phyloP scores from a whole-genome alignment of 2,888 invertebrate species.

The Caenorhabditis afra region DNA sequence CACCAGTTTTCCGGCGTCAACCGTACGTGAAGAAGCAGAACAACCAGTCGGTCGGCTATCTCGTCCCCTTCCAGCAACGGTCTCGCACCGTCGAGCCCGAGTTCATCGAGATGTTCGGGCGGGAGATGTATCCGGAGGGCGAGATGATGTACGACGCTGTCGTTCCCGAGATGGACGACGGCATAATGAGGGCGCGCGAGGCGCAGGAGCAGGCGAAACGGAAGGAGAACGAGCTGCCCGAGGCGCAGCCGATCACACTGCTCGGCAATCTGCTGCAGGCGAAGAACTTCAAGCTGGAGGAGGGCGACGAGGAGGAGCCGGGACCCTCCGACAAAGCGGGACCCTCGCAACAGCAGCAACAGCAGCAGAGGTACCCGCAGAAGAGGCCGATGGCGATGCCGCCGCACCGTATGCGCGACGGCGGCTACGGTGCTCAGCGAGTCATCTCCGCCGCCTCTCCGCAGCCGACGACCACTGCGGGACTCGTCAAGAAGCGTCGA shows the following conservation, averaged over 20 bases:
- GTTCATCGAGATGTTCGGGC: conserved; percentile 59
- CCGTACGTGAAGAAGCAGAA: conserved; percentile 65
- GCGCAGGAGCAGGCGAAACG: conserved; percentile 15
- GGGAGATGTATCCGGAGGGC: conserved; percentile 8
- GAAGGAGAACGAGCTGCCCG: conserved; percentile 12
- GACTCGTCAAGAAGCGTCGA: conserved; percentile 39
- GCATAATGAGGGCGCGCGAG: conserved; percentile 27
- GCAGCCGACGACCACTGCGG: conserved; percentile 37
- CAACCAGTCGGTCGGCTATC: conserved; percentile 55
- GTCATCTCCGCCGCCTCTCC: conserved; percentile 11
- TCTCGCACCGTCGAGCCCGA: conserved; percentile 54
- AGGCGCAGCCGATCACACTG: conserved; percentile 43
- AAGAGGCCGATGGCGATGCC: conserved; percentile 22
- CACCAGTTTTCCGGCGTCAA: conserved; percentile 64
- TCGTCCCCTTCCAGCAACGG: conserved; percentile 64
- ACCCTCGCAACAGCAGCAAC: too few species aligned
- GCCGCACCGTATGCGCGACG: too few species aligned
- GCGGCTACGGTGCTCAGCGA: too few species aligned
- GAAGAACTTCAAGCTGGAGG: conserved; percentile 53
- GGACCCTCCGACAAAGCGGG: too few species aligned
- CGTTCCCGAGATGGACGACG: conserved; percentile 35
- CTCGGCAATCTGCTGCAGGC: conserved; percentile 22
- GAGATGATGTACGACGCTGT: conserved; percentile 37
- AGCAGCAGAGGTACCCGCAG: conserved; percentile 7
- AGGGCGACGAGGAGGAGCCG: conserved; percentile 19